These are phyloP conservation scores for Microcebus tavaratra DNA, from an alignment of 2,113 vertebrate genomes.

Conservation along the genomic window DNA sequence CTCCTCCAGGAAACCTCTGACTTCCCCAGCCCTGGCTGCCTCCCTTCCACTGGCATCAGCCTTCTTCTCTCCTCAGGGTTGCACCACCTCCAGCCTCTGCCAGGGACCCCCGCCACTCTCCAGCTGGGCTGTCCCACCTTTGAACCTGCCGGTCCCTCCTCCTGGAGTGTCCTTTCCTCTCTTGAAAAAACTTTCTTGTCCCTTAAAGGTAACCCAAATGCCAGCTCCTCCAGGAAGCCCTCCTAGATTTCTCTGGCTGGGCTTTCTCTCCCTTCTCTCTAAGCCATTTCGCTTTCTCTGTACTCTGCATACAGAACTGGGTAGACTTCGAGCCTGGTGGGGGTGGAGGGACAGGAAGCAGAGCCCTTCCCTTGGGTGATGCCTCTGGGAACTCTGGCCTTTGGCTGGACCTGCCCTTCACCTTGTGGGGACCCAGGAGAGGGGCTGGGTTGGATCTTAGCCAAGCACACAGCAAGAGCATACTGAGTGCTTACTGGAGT, in stretches of 20 bases:
- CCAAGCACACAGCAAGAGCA: background rate
- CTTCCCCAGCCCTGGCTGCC: background rate
- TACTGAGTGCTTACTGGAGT: background rate
- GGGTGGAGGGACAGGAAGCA: accelerated
- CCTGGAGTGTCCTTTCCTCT: background rate
- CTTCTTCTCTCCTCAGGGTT: background rate
- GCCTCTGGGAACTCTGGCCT: background rate
- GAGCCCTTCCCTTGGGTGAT: too few species aligned
- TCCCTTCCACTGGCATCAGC: background rate
- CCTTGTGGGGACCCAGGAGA: background rate
- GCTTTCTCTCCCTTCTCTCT: background rate
- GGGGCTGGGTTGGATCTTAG: background rate
- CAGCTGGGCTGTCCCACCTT: background rate
- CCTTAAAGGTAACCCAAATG: background rate
- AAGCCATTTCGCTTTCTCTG: background rate
- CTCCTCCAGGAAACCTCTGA: background rate
- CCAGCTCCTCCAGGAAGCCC: background rate
- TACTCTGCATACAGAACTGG: background rate
- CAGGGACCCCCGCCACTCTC: background rate
- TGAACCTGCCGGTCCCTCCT: background rate
- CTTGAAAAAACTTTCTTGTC: background rate
- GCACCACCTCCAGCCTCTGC: background rate
- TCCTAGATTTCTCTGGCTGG: background rate
- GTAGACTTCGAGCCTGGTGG: background rate
- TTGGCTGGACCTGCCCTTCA: background rate